A percentile compares a stretch with the other conserved stretches of the same genome.
Conservation (phyloP, 2,797 vertebrate species). For the Siniperca scherzeri region DNA sequence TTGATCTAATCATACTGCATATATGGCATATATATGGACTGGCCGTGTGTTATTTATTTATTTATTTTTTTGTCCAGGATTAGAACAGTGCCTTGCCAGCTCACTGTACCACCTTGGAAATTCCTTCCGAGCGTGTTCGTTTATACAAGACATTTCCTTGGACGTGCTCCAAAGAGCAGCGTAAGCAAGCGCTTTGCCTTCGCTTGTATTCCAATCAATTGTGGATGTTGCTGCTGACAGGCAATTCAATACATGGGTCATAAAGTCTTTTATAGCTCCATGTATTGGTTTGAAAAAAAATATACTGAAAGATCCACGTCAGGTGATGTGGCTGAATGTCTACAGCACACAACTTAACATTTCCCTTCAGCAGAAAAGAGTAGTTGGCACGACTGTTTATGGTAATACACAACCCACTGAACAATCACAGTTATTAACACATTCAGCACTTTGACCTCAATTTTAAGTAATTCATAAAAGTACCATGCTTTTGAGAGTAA, state of each 20-base stretch:
- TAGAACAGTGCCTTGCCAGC: conserved; percentile 15
- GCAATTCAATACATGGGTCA: conserved; percentile 53
- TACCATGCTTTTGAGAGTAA: not conserved
- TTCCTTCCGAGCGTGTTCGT: conserved; percentile 17
- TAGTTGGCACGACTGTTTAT: conserved; percentile 9
- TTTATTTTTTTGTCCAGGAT: conserved; percentile 29
- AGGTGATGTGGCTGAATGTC: conserved; percentile 20
- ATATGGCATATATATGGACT: not conserved
- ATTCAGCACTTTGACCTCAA: conserved; percentile 38
- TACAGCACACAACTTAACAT: conserved; percentile 13
- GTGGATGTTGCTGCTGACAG: conserved; percentile 63
- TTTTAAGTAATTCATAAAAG: conserved; percentile 45
- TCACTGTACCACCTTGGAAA: conserved; percentile 35
- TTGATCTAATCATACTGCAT: conserved; percentile 27
- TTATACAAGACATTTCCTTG: conserved; percentile 56
- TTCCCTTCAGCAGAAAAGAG: conserved; percentile 6
- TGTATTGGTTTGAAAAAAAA: conserved; percentile 30
- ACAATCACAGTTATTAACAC: conserved; percentile 38
- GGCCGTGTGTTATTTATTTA: not conserved
- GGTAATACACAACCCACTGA: conserved; percentile 14
- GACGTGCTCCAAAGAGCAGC: conserved; percentile 61
- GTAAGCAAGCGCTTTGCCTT: conserved; percentile 48
- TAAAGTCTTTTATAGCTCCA: conserved; percentile 54
- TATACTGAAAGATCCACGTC: conserved; percentile 29
- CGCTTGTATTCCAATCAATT: conserved; percentile 65